Evolutionary conservation across 2,113 vertebrate species (phyloP), one percentile per base, ranked within the genome.

Genomic region (Aegypius monachus): DNA sequence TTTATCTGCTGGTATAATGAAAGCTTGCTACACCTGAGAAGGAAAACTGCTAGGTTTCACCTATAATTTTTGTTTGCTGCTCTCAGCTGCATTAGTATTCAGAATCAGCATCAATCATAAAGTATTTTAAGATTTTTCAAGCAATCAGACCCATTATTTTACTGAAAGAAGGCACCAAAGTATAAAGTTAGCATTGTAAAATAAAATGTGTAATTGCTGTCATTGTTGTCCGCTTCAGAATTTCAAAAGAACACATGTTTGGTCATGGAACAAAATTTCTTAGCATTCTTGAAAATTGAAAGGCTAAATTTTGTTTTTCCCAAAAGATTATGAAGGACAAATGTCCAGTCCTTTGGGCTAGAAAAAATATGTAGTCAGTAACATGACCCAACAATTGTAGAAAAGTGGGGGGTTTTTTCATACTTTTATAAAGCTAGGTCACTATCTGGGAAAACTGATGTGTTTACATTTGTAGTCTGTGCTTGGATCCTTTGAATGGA

Each of bases 131-230:
- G 68, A 70, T 70, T 87, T 84, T 91, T 95, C 50, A 63, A 65
- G 36, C 67, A 87, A 86, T 81, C 73, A 84, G 84, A 53, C 52
- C 81, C 43, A 45, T 94, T 62, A 84, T 91, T 94, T 93, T 91
- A 43, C 61, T 91, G 65, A 87, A 90, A 87, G 34, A 84, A 93
- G 68, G 81, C 36, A 68, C 29, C 65, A 36, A 92, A 52, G 17
- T 61, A 43, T 66, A 67, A 96, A 86, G 38, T 32, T 65, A 68
- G 9, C 23, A 77, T 26, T 79, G 32, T 62, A 55, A 81, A 81
- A 71, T 74, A 78, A 91, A 84, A 84, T 81, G 58, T 65, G 9
- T 91, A 86, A 95, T 91, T 91, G 45, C 67, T 89, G 40, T 80
- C 40, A 73, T 56, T 1, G 0, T 59, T 75, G 47, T 31, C 16